Evolutionary conservation across 2,888 invertebrate species (phyloP).

Genomic region (Esperia sulphurella): DNA sequence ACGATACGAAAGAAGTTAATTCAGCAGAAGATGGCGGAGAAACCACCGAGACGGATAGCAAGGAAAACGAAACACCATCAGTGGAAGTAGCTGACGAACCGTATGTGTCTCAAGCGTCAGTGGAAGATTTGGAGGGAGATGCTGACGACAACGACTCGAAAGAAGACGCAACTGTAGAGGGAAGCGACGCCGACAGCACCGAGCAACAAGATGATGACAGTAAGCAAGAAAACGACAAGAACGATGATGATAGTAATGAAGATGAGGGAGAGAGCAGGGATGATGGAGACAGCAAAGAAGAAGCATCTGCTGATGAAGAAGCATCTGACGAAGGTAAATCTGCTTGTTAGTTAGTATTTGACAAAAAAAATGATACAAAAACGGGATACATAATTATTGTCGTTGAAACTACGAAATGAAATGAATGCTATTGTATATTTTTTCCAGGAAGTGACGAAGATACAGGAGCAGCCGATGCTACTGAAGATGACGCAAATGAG

Average conservation of each 20-base stretch:
- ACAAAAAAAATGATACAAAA: too few relatives aligned
- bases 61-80: conserved; percentile 55
- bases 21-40: conserved; percentile 59
- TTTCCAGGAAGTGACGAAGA: conserved; percentile 63
- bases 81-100: conserved; percentile 74
- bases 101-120: conserved; percentile 63
- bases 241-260: conserved; percentile 48
- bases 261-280: conserved; percentile 30
- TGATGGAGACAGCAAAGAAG: conserved; percentile 50
- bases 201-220: conserved; percentile 43
- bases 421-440: not conserved
- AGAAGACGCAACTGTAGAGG: conserved; percentile 42
- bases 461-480: conserved; percentile 29
- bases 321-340: conserved; percentile 60
- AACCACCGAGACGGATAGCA: conserved; percentile 39
- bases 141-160: conserved; percentile 54
- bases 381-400: too few relatives aligned
- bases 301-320: conserved; percentile 71
- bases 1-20: conserved; percentile 63
- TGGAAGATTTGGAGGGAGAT: conserved; percentile 60
- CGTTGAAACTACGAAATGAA: too few relatives aligned
- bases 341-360: too few relatives aligned
- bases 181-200: conserved; percentile 48
- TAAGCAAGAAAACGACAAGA: conserved; percentile 27
- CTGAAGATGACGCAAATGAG: conserved; percentile 27